A percentile compares a stretch with the other conserved stretches of the same genome.
Evolutionary conservation across 2,113 vertebrate genomes (phyloP).

Genomic region (Mixornis gularis): DNA sequence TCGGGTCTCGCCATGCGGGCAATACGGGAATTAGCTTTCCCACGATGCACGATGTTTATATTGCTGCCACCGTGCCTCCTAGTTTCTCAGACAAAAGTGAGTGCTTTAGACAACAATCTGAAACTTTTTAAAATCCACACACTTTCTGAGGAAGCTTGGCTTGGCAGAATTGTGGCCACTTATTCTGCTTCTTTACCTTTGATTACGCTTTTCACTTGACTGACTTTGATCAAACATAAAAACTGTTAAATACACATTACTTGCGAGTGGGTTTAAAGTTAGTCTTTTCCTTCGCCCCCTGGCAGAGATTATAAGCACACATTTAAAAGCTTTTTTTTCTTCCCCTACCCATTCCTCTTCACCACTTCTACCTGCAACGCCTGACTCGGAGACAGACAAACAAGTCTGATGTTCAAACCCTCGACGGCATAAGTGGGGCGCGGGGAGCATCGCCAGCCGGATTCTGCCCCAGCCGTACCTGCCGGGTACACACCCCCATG

Average conservation of each 20-base stretch:
- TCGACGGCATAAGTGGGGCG: fast-evolving
- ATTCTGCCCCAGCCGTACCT: too few relatives aligned
- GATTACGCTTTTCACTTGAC: background rate
- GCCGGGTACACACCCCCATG: fast-evolving
- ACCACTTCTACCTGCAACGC: background rate
- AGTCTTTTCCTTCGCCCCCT: background rate
- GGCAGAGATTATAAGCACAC: background rate
- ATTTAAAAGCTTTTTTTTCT: background rate
- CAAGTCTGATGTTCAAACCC: background rate
- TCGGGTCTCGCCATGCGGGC: background rate
- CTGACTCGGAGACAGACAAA: background rate
- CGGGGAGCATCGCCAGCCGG: fast-evolving
- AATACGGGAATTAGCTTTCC: background rate
- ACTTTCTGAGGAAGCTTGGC: background rate
- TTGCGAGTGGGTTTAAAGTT: background rate
- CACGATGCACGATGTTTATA: background rate
- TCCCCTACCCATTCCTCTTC: background rate
- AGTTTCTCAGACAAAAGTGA: background rate
- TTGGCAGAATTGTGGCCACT: background rate
- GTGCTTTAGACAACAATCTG: background rate
- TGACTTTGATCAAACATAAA: background rate
- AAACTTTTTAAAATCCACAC: background rate
- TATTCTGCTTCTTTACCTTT: background rate
- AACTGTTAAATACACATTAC: background rate
- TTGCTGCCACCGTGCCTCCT: background rate